Conservation (phyloP, 2,888 invertebrate genomes). For the Drepanosiphum platanoidis region DNA sequence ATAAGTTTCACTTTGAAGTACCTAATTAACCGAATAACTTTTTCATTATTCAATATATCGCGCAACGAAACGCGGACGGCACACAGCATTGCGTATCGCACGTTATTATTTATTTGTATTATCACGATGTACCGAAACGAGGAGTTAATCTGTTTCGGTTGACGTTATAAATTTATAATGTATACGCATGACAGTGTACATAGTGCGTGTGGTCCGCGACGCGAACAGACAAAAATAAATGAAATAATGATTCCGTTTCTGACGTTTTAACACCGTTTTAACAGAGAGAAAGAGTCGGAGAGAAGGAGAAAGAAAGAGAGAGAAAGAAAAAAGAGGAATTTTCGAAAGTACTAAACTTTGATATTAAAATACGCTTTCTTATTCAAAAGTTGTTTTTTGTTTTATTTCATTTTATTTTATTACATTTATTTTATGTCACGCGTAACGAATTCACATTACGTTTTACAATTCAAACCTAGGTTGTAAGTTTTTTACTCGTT, state of each 20-base stretch:
- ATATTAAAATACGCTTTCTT: background rate
- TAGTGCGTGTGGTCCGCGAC: too few species aligned
- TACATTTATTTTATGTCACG: background rate
- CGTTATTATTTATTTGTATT: too few species aligned
- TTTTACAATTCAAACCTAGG: too few species aligned
- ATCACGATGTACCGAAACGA: background rate
- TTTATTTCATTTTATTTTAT: too few species aligned
- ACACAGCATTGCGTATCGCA: background rate
- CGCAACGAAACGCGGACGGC: background rate
- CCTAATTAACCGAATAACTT: constrained; percentile 8
- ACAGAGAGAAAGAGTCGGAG: too few species aligned
- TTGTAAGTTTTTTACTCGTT: too few species aligned
- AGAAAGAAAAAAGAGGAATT: background rate
- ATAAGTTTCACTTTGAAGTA: constrained; percentile 3
- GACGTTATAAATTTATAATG: background rate
- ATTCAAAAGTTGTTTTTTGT: background rate
- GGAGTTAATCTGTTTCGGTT: background rate
- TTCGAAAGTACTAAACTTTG: background rate
- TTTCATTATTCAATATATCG: constrained; percentile 10
- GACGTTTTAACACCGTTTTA: background rate
- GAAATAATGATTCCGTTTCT: background rate
- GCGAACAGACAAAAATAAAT: too few species aligned
- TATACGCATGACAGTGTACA: background rate
- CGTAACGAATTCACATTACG: background rate
- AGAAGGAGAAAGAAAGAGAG: too few species aligned